Conservation (phyloP, 2,888 invertebrate genomes). For the Operophtera brumata region DNA sequence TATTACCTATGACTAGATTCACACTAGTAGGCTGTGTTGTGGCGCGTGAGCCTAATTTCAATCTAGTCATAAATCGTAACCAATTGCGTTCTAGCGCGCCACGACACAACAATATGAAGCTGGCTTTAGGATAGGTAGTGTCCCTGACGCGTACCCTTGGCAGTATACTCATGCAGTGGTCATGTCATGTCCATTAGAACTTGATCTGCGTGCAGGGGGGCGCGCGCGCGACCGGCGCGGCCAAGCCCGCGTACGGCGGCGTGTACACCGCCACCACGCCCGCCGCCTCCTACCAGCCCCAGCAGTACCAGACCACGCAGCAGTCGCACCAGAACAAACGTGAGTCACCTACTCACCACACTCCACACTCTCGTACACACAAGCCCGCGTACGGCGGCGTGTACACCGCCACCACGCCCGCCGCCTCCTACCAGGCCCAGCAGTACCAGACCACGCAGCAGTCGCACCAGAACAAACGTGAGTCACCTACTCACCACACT, state of each 20-base stretch:
- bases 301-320: slow-evolving; percentile 77
- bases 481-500: slow-evolving; percentile 46
- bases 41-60: no score
- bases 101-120: no score
- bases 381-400: slow-evolving; percentile 82
- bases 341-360: slow-evolving; percentile 57
- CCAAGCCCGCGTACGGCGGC: slow-evolving; percentile 81
- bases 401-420: slow-evolving; percentile 80
- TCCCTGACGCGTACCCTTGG: not conserved
- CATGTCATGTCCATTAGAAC: slow-evolving; percentile 33
- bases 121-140: no score
- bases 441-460: slow-evolving; percentile 75
- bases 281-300: slow-evolving; percentile 71
- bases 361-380: no score
- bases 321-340: slow-evolving; percentile 81
- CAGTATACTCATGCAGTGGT: slow-evolving; percentile 14
- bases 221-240: slow-evolving; percentile 82
- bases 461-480: slow-evolving; percentile 82
- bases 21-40: no score
- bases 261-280: slow-evolving; percentile 81
- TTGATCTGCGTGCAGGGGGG: slow-evolving; percentile 54
- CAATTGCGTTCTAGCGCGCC: no score
- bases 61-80: no score
- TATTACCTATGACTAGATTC: no score
- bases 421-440: slow-evolving; percentile 71